Evolutionary conservation across 2,113 vertebrate species (phyloP).

Genomic region (Ranitomeya imitator): DNA sequence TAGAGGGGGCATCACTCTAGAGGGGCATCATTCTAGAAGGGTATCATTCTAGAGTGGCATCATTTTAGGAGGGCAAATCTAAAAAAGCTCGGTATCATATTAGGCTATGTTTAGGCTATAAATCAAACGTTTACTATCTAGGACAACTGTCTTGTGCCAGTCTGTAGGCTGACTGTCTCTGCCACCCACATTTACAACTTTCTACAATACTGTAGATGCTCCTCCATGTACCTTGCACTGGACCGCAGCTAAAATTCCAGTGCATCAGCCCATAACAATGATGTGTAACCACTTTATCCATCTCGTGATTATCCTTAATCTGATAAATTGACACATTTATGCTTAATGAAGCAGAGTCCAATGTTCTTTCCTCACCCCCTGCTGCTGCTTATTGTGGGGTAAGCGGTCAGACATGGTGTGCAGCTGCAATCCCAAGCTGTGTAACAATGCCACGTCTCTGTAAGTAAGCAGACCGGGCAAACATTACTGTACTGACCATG

Average conservation of each 20-base stretch:
- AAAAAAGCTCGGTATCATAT: no score
- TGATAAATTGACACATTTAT: conserved; percentile 7
- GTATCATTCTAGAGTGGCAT: no score
- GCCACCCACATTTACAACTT: background rate
- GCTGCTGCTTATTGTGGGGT: conserved; percentile 1
- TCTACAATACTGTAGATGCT: background rate
- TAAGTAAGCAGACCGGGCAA: no score
- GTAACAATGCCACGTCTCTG: conserved; percentile 1
- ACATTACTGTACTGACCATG: conserved; percentile 3
- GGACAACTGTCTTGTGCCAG: background rate
- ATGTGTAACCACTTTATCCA: background rate
- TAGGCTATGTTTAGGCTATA: background rate
- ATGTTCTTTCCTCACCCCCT: conserved; percentile 26
- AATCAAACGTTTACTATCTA: background rate
- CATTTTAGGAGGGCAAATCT: no score
- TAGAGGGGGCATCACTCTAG: no score
- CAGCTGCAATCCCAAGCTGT: conserved; percentile 27
- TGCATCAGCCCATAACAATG: background rate
- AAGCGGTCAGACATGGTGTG: background rate
- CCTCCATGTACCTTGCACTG: background rate
- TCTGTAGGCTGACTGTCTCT: background rate
- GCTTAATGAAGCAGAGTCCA: background rate
- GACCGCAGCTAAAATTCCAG: background rate
- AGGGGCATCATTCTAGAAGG: no score
- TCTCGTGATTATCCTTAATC: conserved; percentile 15